These are phyloP conservation scores for Diarsia brunnea DNA, from an alignment of 2,888 invertebrate genomes.

Conservation along the genomic window DNA sequence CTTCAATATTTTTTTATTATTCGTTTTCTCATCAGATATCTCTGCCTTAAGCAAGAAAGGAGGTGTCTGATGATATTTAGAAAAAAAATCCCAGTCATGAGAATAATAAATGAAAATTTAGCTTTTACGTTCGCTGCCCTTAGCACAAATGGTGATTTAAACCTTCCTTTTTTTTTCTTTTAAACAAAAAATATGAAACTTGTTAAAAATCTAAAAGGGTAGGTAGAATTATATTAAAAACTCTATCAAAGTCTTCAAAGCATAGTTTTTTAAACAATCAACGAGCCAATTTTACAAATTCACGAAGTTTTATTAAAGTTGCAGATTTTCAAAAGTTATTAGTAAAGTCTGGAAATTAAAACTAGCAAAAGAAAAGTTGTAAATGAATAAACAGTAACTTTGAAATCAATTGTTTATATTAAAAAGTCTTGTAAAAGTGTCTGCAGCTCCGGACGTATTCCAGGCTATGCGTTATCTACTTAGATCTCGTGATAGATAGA, in stretches of 20 bases:
- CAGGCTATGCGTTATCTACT: not conserved
- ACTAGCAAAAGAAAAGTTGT: constrained; percentile 14
- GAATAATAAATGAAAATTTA: not conserved
- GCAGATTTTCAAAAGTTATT: constrained; percentile 12
- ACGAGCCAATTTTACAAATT: constrained; percentile 5
- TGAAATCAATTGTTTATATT: constrained; percentile 3
- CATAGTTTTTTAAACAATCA: constrained; percentile 36
- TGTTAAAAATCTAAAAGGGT: not conserved
- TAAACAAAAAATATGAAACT: not conserved
- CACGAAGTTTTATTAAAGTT: constrained; percentile 26
- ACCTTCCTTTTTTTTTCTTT: too few relatives aligned
- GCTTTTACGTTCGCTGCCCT: not conserved
- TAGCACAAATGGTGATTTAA: constrained; percentile 5
- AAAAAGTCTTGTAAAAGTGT: not conserved
- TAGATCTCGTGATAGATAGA: not conserved
- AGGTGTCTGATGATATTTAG: too few relatives aligned
- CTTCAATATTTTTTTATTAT: not conserved
- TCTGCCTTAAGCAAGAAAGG: too few relatives aligned
- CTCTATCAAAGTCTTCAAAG: constrained; percentile 25
- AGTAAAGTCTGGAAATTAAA: not conserved
- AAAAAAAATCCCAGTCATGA: not conserved
- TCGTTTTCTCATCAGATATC: not conserved
- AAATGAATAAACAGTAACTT: not conserved
- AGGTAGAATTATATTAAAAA: constrained; percentile 17
- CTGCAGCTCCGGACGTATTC: not conserved